A percentile compares a stretch with the other conserved stretches of the same genome.
These are phyloP conservation scores for Stigmatopora argus DNA, from an alignment of 2,113 vertebrate genomes.

Conservation along the genomic window DNA sequence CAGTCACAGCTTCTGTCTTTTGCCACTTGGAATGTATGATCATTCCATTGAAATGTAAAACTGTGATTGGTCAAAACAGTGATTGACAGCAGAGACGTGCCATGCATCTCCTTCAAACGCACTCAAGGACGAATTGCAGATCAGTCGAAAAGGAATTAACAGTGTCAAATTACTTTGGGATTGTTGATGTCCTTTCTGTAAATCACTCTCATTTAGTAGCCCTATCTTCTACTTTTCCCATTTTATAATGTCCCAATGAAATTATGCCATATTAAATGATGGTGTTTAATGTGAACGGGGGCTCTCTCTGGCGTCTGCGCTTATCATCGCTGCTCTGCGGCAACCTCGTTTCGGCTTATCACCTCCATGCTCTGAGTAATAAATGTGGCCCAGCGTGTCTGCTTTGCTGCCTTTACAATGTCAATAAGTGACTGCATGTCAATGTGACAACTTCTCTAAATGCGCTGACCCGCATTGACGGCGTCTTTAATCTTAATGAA, in stretches of 20 bases:
- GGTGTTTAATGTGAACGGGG: conserved; percentile 40
- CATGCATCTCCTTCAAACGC: neutral
- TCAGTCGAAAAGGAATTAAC: conserved; percentile 17
- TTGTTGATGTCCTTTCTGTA: conserved; percentile 18
- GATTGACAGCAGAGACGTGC: conserved; percentile 2
- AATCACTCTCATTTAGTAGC: conserved; percentile 24
- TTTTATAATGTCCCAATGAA: conserved; percentile 28
- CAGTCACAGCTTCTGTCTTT: neutral
- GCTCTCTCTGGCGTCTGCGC: conserved; percentile 9
- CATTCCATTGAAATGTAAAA: conserved; percentile 3
- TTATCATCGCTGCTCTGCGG: conserved; percentile 33
- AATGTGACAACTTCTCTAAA: conserved; percentile 59
- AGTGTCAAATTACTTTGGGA: conserved; percentile 35
- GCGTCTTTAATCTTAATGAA: conserved; percentile 65
- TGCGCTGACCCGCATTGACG: conserved; percentile 51
- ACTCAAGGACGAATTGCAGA: conserved; percentile 14
- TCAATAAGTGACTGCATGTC: conserved; percentile 39
- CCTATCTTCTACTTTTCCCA: conserved; percentile 17
- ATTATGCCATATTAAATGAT: conserved; percentile 16
- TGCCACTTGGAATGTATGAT: neutral
- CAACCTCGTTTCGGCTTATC: conserved; percentile 37
- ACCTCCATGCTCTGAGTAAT: conserved; percentile 32
- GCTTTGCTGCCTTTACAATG: conserved; percentile 17
- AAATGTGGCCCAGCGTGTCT: conserved; percentile 19
- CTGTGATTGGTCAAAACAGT: conserved; percentile 10